phyloP scores from a whole-genome alignment of 2,113 vertebrate genomes.

The Nesospiza acunhae region DNA sequence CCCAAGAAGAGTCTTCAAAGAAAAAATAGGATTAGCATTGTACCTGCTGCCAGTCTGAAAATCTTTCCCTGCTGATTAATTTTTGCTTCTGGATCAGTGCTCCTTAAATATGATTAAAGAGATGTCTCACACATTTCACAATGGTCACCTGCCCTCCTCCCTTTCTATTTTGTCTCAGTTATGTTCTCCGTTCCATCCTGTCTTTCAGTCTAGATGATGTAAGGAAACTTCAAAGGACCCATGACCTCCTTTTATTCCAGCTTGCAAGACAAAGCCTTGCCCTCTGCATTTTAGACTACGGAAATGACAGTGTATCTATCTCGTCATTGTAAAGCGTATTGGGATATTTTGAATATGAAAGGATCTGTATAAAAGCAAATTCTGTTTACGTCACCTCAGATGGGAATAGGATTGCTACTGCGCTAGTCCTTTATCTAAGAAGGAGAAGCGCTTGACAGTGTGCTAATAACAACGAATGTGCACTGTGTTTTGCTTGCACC shows the following conservation, averaged over 20 bases:
- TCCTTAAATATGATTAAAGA: not conserved
- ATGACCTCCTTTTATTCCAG: slow-evolving; percentile 20
- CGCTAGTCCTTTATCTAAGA: not conserved
- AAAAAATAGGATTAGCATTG: not conserved
- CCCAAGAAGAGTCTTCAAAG: not conserved
- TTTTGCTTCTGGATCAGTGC: not conserved
- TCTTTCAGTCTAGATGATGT: slow-evolving; percentile 3
- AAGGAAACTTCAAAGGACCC: slow-evolving; percentile 29
- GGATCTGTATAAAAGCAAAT: not conserved
- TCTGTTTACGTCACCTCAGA: not conserved
- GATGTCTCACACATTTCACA: not conserved
- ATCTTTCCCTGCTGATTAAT: not conserved
- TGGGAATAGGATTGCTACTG: not conserved
- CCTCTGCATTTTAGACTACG: not conserved
- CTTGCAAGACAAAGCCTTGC: not conserved
- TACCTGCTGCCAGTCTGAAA: not conserved
- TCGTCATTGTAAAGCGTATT: slow-evolving; percentile 29
- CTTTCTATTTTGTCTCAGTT: not conserved
- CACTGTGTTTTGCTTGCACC: not conserved
- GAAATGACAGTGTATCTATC: slow-evolving; percentile 3
- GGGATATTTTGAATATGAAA: slow-evolving; percentile 45
- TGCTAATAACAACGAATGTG: not conserved
- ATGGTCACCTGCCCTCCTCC: not conserved
- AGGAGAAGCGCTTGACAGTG: not conserved
- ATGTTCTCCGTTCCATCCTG: not conserved